Evolutionary conservation across 2,888 invertebrate genomes (phyloP), one percentile per base, ranked within the genome.

Genomic region (Pachymerium ferrugineum): DNA sequence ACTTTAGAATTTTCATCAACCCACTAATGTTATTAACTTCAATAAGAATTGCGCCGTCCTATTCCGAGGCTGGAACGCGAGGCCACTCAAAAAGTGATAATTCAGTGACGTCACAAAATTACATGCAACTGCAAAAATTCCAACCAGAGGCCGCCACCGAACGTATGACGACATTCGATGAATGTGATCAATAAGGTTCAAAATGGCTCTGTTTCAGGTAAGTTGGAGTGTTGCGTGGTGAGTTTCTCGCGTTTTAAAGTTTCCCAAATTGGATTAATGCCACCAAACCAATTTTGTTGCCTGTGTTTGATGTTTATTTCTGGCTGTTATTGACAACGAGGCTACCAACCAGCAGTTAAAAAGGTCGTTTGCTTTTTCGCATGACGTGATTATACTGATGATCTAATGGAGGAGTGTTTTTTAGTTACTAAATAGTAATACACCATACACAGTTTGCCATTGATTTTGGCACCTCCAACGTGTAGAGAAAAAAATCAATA

Each of bases 321-420:
- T n/a, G n/a, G n/a, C n/a, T n/a, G n/a, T n/a, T n/a, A n/a, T n/a
- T n/a, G n/a, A n/a, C n/a, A n/a, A n/a, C n/a, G n/a, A n/a, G n/a
- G n/a, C n/a, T n/a, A n/a, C n/a, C n/a, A n/a, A n/a, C n/a, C n/a
- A n/a, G n/a, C n/a, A n/a, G n/a, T 47, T 47, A 47, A 47, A 47
- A 19, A 19, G 19, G 3, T 47, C 47, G 47, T 47, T 47, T 47
- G 47, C 22, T 47, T 47, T 47, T 22, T 19, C 47, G 22, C 47
- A 47, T 47, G 47, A 47, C 47, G 47, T 47, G 47, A 47, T 47
- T 47, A 22, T 10, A 47, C 47, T 47, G 47, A 19, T 47, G 47
- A 47, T 47, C 47, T 47, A 47, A 47, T 47, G 47, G 47, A 47
- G 47, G 47, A 47, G 47, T 47, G 47, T 47, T 47, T 47, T 47